Evolutionary conservation across 1,140 invertebrate genomes (phyloP).

Genomic region (Lerema accius): DNA sequence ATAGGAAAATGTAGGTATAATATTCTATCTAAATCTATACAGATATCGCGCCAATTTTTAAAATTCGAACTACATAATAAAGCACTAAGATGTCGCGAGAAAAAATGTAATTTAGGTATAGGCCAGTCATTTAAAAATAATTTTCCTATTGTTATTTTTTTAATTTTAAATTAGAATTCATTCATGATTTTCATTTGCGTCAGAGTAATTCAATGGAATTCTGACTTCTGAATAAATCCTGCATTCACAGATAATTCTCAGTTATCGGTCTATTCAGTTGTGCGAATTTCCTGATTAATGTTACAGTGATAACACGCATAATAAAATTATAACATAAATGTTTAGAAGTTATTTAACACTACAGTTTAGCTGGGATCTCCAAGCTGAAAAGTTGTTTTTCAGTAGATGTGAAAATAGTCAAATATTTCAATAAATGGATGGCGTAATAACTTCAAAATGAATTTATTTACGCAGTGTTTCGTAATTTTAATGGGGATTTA

Average conservation of each 20-base stretch:
- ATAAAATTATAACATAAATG: conserved; percentile 41
- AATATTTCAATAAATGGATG: conserved; percentile 34
- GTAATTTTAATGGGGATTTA: conserved; percentile 53
- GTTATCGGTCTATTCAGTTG: conserved; percentile 59
- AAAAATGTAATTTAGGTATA: too few species aligned
- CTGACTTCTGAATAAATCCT: too few species aligned
- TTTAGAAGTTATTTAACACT: conserved; percentile 38
- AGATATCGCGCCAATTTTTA: conserved; percentile 14
- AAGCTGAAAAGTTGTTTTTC: conserved; percentile 49
- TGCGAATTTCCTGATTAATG: conserved; percentile 59
- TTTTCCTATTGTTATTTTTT: too few species aligned
- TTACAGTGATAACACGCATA: conserved; percentile 39
- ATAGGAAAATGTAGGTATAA: too few species aligned
- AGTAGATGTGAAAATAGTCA: conserved; percentile 29
- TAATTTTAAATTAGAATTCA: too few species aligned
- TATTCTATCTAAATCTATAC: too few species aligned
- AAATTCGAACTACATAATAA: too few species aligned
- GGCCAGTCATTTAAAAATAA: too few species aligned
- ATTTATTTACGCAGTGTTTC: conserved; percentile 51
- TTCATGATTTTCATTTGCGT: too few species aligned
- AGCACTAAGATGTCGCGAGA: too few species aligned
- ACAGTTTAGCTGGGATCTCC: conserved; percentile 56
- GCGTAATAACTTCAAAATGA: conserved; percentile 49
- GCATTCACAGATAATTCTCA: conserved; percentile 49
- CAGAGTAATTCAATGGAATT: too few species aligned